These are phyloP conservation scores for Pomacea maculata DNA, from an alignment of 1,140 invertebrate genomes.

Conservation along the genomic window DNA sequence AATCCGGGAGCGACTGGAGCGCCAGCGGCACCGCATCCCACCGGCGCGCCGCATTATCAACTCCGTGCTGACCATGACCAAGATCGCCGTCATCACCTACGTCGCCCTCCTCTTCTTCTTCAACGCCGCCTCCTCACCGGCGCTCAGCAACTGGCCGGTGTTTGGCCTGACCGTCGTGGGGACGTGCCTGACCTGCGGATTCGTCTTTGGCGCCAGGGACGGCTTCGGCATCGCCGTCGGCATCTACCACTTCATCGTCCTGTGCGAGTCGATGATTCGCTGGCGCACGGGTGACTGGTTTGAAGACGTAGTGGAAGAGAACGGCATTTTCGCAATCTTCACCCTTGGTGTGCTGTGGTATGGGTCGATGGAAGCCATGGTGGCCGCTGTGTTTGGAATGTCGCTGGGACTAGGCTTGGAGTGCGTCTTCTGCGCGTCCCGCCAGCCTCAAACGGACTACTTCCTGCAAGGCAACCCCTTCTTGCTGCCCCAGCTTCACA, in stretches of 20 bases:
- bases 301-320: not conserved
- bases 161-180: slow-evolving; percentile 29
- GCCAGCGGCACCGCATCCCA: slow-evolving; percentile 18
- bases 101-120: slow-evolving; percentile 24
- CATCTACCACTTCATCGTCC: slow-evolving; percentile 29
- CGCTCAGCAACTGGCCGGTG: slow-evolving; percentile 21
- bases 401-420: slow-evolving; percentile 37
- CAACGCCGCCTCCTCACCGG: slow-evolving; percentile 17
- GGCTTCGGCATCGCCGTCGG: slow-evolving; percentile 45
- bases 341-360: slow-evolving; percentile 23
- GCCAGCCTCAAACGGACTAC: slow-evolving; percentile 16
- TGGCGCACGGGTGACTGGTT: slow-evolving; percentile 28
- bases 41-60: slow-evolving; percentile 3
- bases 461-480: slow-evolving; percentile 14
- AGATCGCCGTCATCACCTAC: slow-evolving; percentile 29
- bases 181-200: slow-evolving; percentile 26
- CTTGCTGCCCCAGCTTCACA: slow-evolving; percentile 16
- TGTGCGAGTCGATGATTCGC: slow-evolving; percentile 26
- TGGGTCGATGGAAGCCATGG: slow-evolving; percentile 19
- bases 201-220: slow-evolving; percentile 33
- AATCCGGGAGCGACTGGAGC: slow-evolving; percentile 25
- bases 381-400: slow-evolving; percentile 32
- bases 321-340: slow-evolving; percentile 5
- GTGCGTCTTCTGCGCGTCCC: slow-evolving; percentile 30
- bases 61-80: slow-evolving; percentile 31